phyloP scores from a whole-genome alignment of 2,888 invertebrate species.

The Carterocephalus palaemon region DNA sequence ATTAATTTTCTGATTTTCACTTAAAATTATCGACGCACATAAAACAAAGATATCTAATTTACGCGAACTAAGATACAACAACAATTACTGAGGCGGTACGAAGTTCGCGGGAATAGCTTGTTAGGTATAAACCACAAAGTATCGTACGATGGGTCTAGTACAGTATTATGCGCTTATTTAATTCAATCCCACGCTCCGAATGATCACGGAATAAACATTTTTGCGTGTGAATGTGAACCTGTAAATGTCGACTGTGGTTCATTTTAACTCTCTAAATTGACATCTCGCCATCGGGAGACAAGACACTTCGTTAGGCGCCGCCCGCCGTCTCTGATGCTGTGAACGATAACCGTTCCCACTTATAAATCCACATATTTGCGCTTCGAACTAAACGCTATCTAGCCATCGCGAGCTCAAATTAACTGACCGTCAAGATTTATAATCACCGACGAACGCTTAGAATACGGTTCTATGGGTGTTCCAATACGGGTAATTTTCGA shows the following conservation, averaged over 20 bases:
- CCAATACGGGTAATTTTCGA: slow-evolving; percentile 3
- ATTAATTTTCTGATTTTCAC: too few species aligned
- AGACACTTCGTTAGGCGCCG: slow-evolving; percentile 21
- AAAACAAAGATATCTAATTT: too few species aligned
- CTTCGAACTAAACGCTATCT: slow-evolving; percentile 26
- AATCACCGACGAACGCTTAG: slow-evolving; percentile 26
- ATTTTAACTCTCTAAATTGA: slow-evolving; percentile 14
- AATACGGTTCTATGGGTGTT: slow-evolving; percentile 15
- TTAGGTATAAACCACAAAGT: neutral
- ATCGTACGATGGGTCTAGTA: neutral
- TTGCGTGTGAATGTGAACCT: slow-evolving; percentile 15
- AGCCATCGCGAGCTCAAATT: slow-evolving; percentile 29
- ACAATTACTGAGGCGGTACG: neutral
- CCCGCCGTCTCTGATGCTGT: slow-evolving; percentile 13
- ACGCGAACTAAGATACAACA: too few species aligned
- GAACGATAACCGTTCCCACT: slow-evolving; percentile 30
- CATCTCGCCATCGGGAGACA: slow-evolving; percentile 18
- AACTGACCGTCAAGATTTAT: slow-evolving; percentile 35
- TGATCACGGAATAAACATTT: slow-evolving; percentile 16
- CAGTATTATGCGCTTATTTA: slow-evolving; percentile 4
- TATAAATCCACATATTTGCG: slow-evolving; percentile 32
- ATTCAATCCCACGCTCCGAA: slow-evolving; percentile 8
- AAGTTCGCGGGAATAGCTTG: neutral
- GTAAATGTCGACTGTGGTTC: slow-evolving; percentile 15
- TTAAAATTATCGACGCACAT: too few species aligned